phyloP scores from a whole-genome alignment of 1,140 invertebrate genomes.

The Nebria ingens region DNA sequence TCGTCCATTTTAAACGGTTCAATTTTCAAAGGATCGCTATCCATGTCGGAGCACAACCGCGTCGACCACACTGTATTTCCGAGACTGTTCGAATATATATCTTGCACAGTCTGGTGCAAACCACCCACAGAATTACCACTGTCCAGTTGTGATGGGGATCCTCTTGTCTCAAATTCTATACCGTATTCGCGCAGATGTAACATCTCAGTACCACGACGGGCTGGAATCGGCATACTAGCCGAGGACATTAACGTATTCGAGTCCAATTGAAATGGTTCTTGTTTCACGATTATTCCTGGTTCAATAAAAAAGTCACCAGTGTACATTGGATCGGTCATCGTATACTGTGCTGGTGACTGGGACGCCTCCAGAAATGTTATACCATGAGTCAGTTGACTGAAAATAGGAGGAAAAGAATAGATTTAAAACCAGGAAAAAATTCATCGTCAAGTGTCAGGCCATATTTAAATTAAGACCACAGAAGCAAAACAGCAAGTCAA shows the following conservation, averaged over 20 bases:
- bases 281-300: conserved; percentile 35
- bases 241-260: conserved; percentile 31
- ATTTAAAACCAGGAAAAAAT: background rate
- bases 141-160: conserved; percentile 36
- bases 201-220: conserved; percentile 28
- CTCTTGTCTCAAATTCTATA: conserved; percentile 38
- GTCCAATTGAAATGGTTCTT: conserved; percentile 33
- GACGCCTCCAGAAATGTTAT: background rate
- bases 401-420: background rate
- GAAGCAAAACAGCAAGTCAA: conserved; percentile 10
- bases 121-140: conserved; percentile 10
- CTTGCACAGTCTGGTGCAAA: conserved; percentile 17
- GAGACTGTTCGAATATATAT: conserved; percentile 35
- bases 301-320: conserved; percentile 35
- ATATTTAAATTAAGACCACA: conserved; percentile 9
- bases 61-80: conserved; percentile 35
- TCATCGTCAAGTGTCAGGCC: background rate
- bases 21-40: conserved; percentile 38
- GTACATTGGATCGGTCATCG: conserved; percentile 29
- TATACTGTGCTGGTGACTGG: background rate
- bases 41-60: conserved; percentile 24
- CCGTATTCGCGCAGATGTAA: conserved; percentile 39
- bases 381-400: background rate
- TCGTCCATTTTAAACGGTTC: conserved; percentile 67
- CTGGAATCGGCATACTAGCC: conserved; percentile 48